phyloP scores from a whole-genome alignment of 2,888 invertebrate genomes.

The Bombylius major region DNA sequence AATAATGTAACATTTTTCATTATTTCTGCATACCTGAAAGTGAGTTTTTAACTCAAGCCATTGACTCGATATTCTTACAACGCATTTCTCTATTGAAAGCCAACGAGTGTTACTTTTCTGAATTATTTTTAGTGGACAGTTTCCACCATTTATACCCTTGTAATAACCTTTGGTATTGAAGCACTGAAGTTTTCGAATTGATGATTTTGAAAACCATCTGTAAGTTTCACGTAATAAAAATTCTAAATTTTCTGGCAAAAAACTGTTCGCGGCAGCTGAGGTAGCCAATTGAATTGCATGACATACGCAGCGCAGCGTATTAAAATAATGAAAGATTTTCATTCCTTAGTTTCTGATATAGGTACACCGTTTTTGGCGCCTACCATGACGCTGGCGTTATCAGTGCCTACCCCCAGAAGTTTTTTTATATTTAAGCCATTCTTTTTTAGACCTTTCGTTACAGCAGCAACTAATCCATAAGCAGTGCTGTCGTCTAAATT shows the following conservation, averaged over 20 bases:
- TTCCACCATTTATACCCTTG: slow-evolving; percentile 16
- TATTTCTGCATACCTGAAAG: background rate
- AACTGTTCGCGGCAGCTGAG: background rate
- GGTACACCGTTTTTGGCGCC: background rate
- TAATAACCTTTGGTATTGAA: slow-evolving; percentile 15
- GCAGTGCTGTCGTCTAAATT: background rate
- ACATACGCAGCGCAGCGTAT: background rate
- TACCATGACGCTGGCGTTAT: background rate
- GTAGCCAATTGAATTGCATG: background rate
- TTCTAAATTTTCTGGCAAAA: background rate
- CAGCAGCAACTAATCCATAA: background rate
- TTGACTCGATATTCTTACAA: background rate
- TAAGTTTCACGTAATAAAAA: slow-evolving; percentile 14
- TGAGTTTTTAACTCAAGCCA: background rate
- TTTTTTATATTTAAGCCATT: background rate
- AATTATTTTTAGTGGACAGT: slow-evolving; percentile 17
- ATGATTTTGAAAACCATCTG: background rate
- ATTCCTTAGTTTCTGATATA: background rate
- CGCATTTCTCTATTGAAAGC: slow-evolving; percentile 17
- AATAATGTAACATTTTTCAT: background rate
- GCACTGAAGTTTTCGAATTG: slow-evolving; percentile 5
- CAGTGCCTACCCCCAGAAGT: background rate
- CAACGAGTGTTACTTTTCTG: slow-evolving; percentile 17
- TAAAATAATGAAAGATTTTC: background rate
- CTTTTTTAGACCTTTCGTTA: background rate